A percentile compares a stretch with the other conserved stretches of the same genome.
Evolutionary conservation across 2,888 invertebrate species (phyloP).

Genomic region (Ochropacha duplaris): DNA sequence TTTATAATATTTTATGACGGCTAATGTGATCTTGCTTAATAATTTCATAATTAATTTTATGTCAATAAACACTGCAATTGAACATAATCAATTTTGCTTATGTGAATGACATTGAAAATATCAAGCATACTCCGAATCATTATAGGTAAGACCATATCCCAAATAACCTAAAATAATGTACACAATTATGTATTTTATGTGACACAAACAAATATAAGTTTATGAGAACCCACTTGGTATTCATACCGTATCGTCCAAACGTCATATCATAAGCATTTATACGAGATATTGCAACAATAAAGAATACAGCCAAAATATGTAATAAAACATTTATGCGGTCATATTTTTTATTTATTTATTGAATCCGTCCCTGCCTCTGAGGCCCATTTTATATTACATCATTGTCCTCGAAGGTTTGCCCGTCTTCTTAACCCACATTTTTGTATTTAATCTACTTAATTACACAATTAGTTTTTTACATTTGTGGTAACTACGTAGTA

Average conservation of each 20-base stretch:
- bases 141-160: too few relatives aligned
- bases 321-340: constrained; percentile 14
- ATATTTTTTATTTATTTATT: constrained; percentile 2
- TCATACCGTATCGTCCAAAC: background rate
- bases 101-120: too few relatives aligned
- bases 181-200: too few relatives aligned
- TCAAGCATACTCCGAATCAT: too few relatives aligned
- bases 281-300: background rate
- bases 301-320: background rate
- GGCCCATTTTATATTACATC: constrained; percentile 34
- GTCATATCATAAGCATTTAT: background rate
- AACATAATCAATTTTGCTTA: too few relatives aligned
- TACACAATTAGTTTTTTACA: constrained; percentile 12
- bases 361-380: constrained; percentile 29
- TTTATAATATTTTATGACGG: background rate
- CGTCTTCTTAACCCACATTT: constrained; percentile 40
- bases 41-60: background rate
- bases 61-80: background rate
- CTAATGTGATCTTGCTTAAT: background rate
- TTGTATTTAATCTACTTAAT: constrained; percentile 17
- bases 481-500: too few relatives aligned
- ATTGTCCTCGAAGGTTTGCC: constrained; percentile 34
- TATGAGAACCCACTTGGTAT: background rate
- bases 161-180: too few relatives aligned
- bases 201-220: too few relatives aligned